Percentiles rank a stretch among this genome's conserved stretches.
Evolutionary conservation across 2,888 invertebrate species (phyloP).

Genomic region (Lycaena phlaeas): DNA sequence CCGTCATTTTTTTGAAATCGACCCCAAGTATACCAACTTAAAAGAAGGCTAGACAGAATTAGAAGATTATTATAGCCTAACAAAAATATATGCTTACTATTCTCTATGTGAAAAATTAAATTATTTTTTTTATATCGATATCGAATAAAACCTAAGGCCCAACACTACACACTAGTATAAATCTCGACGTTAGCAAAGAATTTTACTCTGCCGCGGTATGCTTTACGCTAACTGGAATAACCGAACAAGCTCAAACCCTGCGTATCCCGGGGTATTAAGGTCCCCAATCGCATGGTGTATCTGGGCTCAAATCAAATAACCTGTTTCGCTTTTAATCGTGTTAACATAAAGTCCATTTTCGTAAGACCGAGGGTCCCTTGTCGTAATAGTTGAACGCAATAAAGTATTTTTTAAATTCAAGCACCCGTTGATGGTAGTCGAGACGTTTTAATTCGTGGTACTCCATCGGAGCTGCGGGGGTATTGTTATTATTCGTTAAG

Average conservation of each 20-base stretch:
- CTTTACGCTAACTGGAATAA: slow-evolving; percentile 23
- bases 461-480: too few species aligned
- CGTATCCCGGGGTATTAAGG: slow-evolving; percentile 22
- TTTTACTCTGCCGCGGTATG: slow-evolving; percentile 23
- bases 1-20: too few species aligned
- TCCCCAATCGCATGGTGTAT: slow-evolving; percentile 14
- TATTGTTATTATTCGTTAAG: too few species aligned
- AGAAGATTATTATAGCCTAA: too few species aligned
- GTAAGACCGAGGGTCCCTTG: background rate
- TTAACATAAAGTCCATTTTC: background rate
- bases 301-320: slow-evolving; percentile 10
- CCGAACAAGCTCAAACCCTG: slow-evolving; percentile 19
- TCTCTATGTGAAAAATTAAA: too few species aligned
- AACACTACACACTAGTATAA: slow-evolving; percentile 22
- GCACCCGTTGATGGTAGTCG: slow-evolving; percentile 3
- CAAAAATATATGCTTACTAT: too few species aligned
- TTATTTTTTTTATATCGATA: slow-evolving; percentile 15
- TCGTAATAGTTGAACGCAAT: slow-evolving; percentile 5
- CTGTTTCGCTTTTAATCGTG: background rate
- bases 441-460: slow-evolving; percentile 4
- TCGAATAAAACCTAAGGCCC: too few species aligned
- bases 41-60: too few species aligned
- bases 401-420: slow-evolving; percentile 9
- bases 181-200: slow-evolving; percentile 25
- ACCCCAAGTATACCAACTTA: too few species aligned